These are phyloP conservation scores for Bradysia coprophila DNA, from an alignment of 1,140 invertebrate species.

Conservation along the genomic window DNA sequence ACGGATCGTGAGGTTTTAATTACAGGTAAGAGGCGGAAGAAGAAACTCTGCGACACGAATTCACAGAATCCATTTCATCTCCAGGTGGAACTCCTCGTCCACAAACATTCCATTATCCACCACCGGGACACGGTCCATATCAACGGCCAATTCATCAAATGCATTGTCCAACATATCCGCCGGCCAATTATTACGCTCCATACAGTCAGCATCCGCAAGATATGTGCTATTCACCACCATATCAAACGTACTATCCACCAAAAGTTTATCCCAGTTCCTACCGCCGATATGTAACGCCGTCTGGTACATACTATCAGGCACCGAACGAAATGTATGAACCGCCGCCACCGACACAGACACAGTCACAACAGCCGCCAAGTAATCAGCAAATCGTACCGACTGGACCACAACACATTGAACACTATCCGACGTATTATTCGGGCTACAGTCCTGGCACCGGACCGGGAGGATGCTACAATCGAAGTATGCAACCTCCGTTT, in stretches of 20 bases:
- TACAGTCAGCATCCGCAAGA: conserved; percentile 24
- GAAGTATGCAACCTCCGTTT: conserved; percentile 48
- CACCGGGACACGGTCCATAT: conserved; percentile 21
- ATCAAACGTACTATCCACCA: conserved; percentile 23
- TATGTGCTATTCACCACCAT: conserved; percentile 39
- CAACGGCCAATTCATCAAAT: conserved; percentile 21
- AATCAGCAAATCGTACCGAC: conserved; percentile 8
- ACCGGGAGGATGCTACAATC: conserved; percentile 37
- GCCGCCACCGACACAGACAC: conserved; percentile 14
- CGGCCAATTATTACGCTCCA: conserved; percentile 29
- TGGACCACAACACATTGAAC: conserved; percentile 23
- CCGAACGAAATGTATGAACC: conserved; percentile 15
- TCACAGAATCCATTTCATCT: too few species aligned
- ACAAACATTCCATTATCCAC: conserved; percentile 8
- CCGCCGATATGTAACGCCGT: conserved; percentile 17
- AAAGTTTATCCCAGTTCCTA: conserved; percentile 20
- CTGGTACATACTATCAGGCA: conserved; percentile 19
- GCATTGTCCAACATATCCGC: conserved; percentile 25
- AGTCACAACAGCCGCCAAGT: conserved; percentile 5
- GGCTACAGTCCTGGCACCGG: conserved; percentile 36
- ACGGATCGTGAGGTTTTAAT: conserved; percentile 26
- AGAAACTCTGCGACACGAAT: too few species aligned
- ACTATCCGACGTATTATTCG: conserved; percentile 39
- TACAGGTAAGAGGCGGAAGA: conserved; percentile 7
- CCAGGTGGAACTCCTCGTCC: conserved; percentile 1